phyloP scores from a whole-genome alignment of 2,113 vertebrate genomes.

The Labrus mixtus region DNA sequence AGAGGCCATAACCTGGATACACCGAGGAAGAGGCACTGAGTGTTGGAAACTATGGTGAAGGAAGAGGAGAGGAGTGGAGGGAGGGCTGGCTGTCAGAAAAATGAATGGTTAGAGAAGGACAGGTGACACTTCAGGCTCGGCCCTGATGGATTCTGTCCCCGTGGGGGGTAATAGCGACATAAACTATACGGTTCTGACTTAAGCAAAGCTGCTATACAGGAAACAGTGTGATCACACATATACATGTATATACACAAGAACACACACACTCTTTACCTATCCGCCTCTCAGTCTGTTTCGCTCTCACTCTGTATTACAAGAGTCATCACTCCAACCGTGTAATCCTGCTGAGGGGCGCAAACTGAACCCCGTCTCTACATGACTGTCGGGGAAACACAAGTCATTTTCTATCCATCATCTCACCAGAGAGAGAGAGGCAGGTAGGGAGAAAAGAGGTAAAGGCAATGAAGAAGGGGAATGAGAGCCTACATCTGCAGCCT shows the following conservation, averaged over 20 bases:
- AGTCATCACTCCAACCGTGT: slow-evolving; percentile 71
- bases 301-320: slow-evolving; percentile 66
- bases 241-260: slow-evolving; percentile 23
- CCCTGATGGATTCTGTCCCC: slow-evolving; percentile 72
- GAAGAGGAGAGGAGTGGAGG: slow-evolving; percentile 6
- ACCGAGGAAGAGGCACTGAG: slow-evolving; percentile 7
- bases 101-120: slow-evolving; percentile 53
- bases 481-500: slow-evolving; percentile 33
- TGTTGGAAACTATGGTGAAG: slow-evolving; percentile 22
- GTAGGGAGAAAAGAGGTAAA: slow-evolving; percentile 6
- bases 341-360: slow-evolving; percentile 73
- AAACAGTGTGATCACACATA: slow-evolving; percentile 45
- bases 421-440: slow-evolving; percentile 13
- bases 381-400: slow-evolving; percentile 61
- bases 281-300: slow-evolving; percentile 56
- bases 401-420: slow-evolving; percentile 69
- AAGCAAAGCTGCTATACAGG: slow-evolving; percentile 45
- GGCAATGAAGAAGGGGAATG: slow-evolving; percentile 9
- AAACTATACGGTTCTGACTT: slow-evolving; percentile 58
- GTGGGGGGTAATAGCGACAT: slow-evolving; percentile 53
- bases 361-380: slow-evolving; percentile 70
- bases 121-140: slow-evolving; percentile 56
- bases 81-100: slow-evolving; percentile 56
- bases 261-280: slow-evolving; percentile 47
- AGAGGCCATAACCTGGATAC: slow-evolving; percentile 21